phyloP scores from a whole-genome alignment of 2,888 invertebrate genomes.

The Tribolium freemani region DNA sequence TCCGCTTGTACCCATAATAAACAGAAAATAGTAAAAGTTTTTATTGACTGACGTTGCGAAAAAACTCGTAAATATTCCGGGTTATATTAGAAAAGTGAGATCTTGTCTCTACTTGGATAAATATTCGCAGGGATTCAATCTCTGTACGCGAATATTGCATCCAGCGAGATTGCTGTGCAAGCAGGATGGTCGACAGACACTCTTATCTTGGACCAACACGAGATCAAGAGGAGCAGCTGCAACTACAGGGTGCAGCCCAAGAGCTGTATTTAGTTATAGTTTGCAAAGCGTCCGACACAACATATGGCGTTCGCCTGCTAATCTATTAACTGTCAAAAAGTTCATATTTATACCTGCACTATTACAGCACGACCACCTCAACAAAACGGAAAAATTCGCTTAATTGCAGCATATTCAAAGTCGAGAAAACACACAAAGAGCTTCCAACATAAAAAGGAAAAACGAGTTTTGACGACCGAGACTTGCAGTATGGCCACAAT shows the following conservation, averaged over 20 bases:
- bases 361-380: slow-evolving; percentile 31
- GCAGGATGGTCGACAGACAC: slow-evolving; percentile 1
- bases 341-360: slow-evolving; percentile 32
- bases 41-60: slow-evolving; percentile 9
- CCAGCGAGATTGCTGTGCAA: neutral
- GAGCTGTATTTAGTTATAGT: slow-evolving; percentile 20
- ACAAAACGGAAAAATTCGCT: neutral
- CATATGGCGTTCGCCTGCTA: slow-evolving; percentile 40
- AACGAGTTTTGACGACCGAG: neutral
- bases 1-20: slow-evolving; percentile 3
- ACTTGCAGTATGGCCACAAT: neutral
- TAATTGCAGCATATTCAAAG: neutral
- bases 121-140: slow-evolving; percentile 15
- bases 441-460: neutral
- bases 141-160: neutral
- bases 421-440: neutral
- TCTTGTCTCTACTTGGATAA: neutral
- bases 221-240: slow-evolving; percentile 28
- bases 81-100: slow-evolving; percentile 16
- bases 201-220: slow-evolving; percentile 34
- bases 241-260: slow-evolving; percentile 21
- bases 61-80: slow-evolving; percentile 18
- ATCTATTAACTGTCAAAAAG: slow-evolving; percentile 39
- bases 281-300: slow-evolving; percentile 36
- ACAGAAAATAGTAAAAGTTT: slow-evolving; percentile 21